Conservation (phyloP, 2,113 vertebrate species). For the Hippoglossus stenolepis region DNA sequence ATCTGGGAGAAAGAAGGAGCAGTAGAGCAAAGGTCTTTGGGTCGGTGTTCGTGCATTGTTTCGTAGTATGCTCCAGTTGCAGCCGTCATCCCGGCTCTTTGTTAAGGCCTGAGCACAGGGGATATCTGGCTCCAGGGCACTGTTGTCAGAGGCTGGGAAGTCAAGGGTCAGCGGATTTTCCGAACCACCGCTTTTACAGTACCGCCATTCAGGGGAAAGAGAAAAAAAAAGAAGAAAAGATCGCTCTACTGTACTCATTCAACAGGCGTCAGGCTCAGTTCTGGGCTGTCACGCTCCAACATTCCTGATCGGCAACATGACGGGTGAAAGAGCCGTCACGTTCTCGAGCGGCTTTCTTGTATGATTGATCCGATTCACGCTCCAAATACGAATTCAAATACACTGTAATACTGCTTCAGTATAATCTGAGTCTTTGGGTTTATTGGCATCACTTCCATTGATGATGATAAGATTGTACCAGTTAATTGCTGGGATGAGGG, state of each 20-base stretch:
- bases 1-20: conserved; percentile 9
- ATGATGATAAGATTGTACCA: neutral
- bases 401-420: neutral
- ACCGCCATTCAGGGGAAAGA: conserved; percentile 33
- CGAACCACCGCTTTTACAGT: conserved; percentile 59
- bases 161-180: conserved; percentile 72
- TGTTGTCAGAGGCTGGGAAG: conserved; percentile 53
- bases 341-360: conserved; percentile 1
- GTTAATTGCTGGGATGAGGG: neutral
- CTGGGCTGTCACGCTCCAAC: conserved; percentile 30
- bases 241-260: conserved; percentile 62
- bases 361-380: neutral
- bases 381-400: neutral
- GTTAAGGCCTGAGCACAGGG: conserved; percentile 58
- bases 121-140: conserved; percentile 60
- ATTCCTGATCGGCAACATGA: conserved; percentile 32
- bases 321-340: conserved; percentile 12
- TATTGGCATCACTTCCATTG: neutral
- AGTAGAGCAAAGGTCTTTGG: conserved; percentile 22
- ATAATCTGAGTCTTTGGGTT: neutral
- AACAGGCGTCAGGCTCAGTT: conserved; percentile 61
- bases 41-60: conserved; percentile 70
- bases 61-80: conserved; percentile 71
- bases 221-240: conserved; percentile 2
- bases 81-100: conserved; percentile 65